Percentiles rank a stretch among this genome's conserved stretches.
phyloP scores from a whole-genome alignment of 1,140 invertebrate species.

The Diorhabda sublineata region DNA sequence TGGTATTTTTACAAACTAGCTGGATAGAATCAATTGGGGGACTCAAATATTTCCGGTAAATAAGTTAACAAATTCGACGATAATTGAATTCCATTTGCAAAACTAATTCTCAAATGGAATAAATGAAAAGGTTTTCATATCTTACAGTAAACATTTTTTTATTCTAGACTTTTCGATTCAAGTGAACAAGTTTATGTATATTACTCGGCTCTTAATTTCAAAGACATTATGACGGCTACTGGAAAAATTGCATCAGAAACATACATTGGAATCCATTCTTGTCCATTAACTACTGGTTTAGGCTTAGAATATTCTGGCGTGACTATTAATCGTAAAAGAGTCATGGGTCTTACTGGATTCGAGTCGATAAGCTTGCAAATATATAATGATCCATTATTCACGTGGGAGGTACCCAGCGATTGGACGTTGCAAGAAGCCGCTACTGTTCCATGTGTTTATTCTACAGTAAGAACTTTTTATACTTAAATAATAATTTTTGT shows the following conservation, averaged over 20 bases:
- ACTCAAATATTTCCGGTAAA: no score
- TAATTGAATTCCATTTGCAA: no score
- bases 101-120: no score
- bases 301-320: slow-evolving; percentile 71
- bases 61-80: background rate
- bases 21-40: no score
- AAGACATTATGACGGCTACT: slow-evolving; percentile 72
- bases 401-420: slow-evolving; percentile 73
- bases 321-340: slow-evolving; percentile 52
- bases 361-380: slow-evolving; percentile 59
- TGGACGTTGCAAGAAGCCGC: slow-evolving; percentile 85
- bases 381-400: slow-evolving; percentile 52
- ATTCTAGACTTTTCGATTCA: slow-evolving; percentile 4
- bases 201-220: slow-evolving; percentile 70
- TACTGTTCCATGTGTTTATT: slow-evolving; percentile 81
- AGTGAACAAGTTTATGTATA: slow-evolving; percentile 44
- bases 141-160: background rate
- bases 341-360: slow-evolving; percentile 63
- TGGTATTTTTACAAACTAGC: no score
- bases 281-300: slow-evolving; percentile 50
- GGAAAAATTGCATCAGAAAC: slow-evolving; percentile 55
- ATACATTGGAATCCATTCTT: background rate
- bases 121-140: no score
- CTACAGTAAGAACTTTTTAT: slow-evolving; percentile 50
- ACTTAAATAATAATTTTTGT: slow-evolving; percentile 7